Base-by-base conservation (phyloP, 2,888 invertebrate species). In the Petrolisthes manimaculis region DNA sequence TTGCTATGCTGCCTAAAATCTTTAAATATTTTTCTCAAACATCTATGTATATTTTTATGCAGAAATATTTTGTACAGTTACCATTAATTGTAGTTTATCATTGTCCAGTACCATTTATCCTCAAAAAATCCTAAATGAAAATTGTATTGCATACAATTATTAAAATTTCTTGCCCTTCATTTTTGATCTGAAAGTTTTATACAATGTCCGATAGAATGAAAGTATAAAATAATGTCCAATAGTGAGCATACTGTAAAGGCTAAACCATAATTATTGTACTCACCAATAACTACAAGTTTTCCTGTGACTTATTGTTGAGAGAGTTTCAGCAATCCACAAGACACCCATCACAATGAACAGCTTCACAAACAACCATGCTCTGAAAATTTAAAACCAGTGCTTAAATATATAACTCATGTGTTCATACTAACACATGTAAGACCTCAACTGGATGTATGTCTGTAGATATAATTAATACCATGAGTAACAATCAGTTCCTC, bases 341-440 rank as follows among this genome's bases (percentile, higher is more conserved):
- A 88, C 83, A 4, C 88, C 88, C 88, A 88, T 88, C 37, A 88
- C 88, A 74, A 88, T 80, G 61, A 88, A 88, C 51, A 88, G 84
- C 80, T 84, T 84, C 8, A 84, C 81, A 21, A 74, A 88, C 75
- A 88, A n/a, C 88, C 83, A 84, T 1, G 75, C 81, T 5, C 88
- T 88, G 67, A 6, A 75, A 6, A 67, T 9, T 0, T 37, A 51
- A 0, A 12, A 77, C 4, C 74, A 78, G 51, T 24, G 14, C 21
- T 55, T 53, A 6, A 55, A 55, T 55, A 56, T 56, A 55, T 5
- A 9, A n/a, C 12, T 56, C 5, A n/a, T 51, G 6, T 37, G 37
- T 37, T 37, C 37, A 37, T 37, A 37, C 37, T 37, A 37, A 37
- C 37, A 37, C 37, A 37, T 37, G 37, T 37, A 37, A 37, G 37